A percentile compares a stretch with the other conserved stretches of the same genome.
Conservation (phyloP, 2,888 invertebrate genomes). For the Prionchulus punctatus region DNA sequence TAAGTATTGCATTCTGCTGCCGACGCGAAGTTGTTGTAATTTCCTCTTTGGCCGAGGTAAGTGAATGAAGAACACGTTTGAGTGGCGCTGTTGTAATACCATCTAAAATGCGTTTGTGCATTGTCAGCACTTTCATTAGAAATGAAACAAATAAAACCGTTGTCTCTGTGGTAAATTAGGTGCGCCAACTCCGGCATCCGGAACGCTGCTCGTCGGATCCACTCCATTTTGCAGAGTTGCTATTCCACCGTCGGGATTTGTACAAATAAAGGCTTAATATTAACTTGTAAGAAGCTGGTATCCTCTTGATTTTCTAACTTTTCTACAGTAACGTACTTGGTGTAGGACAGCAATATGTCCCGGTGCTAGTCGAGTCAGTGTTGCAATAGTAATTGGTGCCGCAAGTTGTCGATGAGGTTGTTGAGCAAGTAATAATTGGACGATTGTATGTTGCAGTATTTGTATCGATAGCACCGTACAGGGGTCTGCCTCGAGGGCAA, state of each 20-base stretch:
- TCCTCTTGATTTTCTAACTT: too few relatives aligned
- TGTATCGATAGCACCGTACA: too few relatives aligned
- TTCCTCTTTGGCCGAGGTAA: neutral
- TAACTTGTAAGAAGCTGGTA: too few relatives aligned
- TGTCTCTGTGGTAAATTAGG: too few relatives aligned
- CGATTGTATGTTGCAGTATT: too few relatives aligned
- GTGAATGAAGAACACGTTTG: neutral
- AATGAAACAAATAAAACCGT: too few relatives aligned
- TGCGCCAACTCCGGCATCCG: too few relatives aligned
- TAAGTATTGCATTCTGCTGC: neutral
- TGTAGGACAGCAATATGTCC: neutral
- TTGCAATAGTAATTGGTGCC: neutral
- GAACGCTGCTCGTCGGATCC: neutral
- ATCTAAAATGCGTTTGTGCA: neutral
- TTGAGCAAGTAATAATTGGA: neutral
- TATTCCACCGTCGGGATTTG: too few relatives aligned
- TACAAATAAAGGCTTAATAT: neutral
- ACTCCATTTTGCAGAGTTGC: too few relatives aligned
- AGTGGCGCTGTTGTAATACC: neutral
- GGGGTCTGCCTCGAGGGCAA: neutral
- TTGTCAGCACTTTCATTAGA: neutral
- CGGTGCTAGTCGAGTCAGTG: neutral
- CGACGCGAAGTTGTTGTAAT: neutral
- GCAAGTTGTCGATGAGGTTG: neutral
- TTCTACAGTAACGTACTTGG: neutral